These are phyloP conservation scores for Montipora cactus DNA, from an alignment of 64 coral and sea anemone species.

Conservation along the genomic window DNA sequence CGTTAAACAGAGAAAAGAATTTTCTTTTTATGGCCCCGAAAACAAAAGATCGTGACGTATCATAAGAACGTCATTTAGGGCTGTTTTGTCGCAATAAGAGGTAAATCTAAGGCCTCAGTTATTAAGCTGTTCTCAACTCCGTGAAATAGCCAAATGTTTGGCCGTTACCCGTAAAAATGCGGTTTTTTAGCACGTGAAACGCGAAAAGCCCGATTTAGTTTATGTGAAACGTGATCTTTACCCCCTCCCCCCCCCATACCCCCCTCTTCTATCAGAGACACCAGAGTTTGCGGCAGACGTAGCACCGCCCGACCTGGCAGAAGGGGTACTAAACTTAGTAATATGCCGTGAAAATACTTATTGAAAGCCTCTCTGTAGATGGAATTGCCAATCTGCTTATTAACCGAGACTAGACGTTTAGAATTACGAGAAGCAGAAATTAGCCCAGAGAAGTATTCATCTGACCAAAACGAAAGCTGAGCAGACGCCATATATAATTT, in stretches of 20 bases:
- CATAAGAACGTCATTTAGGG: neutral
- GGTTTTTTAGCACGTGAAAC: too few relatives aligned
- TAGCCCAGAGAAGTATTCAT: slow-evolving; percentile 4
- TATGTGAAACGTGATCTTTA: too few relatives aligned
- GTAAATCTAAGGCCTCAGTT: too few relatives aligned
- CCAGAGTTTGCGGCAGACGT: slow-evolving; percentile 27
- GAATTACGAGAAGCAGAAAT: neutral
- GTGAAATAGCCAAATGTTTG: too few relatives aligned
- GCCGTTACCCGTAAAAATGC: too few relatives aligned
- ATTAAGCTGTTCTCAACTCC: too few relatives aligned
- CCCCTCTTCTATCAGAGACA: neutral
- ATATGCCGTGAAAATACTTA: neutral
- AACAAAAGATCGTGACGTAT: neutral
- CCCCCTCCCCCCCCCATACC: too few relatives aligned
- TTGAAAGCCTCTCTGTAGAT: too few relatives aligned
- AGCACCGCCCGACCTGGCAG: slow-evolving; percentile 22
- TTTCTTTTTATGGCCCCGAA: too few relatives aligned
- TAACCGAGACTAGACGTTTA: slow-evolving; percentile 13
- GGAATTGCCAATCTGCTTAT: slow-evolving; percentile 15
- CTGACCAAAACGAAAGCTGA: neutral
- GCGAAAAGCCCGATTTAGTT: too few relatives aligned
- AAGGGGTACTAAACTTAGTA: slow-evolving; percentile 34
- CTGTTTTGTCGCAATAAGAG: too few relatives aligned
- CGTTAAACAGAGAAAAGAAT: too few relatives aligned
- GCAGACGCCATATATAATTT: neutral